Evolutionary conservation across 64 coral and sea anemone genomes (phyloP).

Genomic region (Exaiptasia diaphana): DNA sequence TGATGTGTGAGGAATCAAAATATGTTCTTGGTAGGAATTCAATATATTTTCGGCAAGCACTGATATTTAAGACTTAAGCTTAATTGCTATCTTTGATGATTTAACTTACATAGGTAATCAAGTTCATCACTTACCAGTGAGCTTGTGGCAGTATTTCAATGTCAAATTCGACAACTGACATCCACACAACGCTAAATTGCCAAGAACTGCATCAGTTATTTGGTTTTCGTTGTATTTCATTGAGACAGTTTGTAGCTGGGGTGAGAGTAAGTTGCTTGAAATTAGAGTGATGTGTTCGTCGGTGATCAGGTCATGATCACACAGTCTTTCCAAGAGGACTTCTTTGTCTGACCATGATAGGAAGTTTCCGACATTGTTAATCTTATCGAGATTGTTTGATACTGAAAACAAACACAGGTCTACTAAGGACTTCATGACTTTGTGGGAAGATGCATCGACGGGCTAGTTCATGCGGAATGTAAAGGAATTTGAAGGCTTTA

Average conservation of each 20-base stretch:
- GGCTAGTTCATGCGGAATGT: no score
- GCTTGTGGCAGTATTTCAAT: conserved; percentile 29
- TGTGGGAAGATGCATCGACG: no score
- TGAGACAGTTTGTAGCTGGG: conserved; percentile 54
- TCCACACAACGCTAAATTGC: conserved; percentile 40
- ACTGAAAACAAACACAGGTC: conserved; percentile 77
- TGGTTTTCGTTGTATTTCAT: conserved; percentile 53
- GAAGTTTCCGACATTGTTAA: conserved; percentile 43
- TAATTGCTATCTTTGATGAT: no score
- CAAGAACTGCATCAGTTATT: conserved; percentile 52
- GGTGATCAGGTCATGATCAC: conserved; percentile 79
- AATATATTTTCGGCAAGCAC: no score
- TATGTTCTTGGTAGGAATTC: no score
- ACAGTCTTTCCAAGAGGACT: conserved; percentile 63
- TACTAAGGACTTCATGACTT: conserved; percentile 52
- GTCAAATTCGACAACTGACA: conserved; percentile 56
- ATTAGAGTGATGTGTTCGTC: conserved; percentile 30
- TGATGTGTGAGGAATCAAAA: no score
- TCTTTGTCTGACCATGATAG: conserved; percentile 67
- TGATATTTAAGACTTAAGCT: no score
- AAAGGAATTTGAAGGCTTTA: no score
- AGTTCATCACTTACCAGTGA: conserved; percentile 79
- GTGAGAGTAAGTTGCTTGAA: conserved; percentile 51
- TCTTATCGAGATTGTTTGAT: conserved; percentile 64
- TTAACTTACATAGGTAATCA: no score